These are phyloP conservation scores for Pachypsylla venusta DNA, from an alignment of 1,140 invertebrate genomes.

Conservation along the genomic window DNA sequence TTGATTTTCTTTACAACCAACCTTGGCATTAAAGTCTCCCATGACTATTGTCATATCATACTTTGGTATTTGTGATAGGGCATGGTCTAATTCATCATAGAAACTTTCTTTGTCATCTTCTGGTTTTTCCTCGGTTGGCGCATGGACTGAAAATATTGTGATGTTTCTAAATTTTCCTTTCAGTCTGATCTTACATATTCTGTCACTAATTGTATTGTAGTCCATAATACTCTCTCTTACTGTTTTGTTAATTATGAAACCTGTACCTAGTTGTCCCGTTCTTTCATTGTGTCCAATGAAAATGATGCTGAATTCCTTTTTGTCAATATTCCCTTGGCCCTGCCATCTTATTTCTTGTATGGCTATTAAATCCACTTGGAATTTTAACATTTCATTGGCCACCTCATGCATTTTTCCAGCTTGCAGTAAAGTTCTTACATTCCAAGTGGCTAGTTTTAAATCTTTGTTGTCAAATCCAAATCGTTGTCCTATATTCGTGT, in stretches of 20 bases:
- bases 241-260: not conserved
- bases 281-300: not conserved
- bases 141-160: constrained; percentile 1
- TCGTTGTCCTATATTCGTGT: no score
- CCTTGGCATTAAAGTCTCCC: constrained; percentile 25
- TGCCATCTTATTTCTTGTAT: no score
- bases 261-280: not conserved
- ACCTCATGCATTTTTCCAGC: constrained; percentile 16
- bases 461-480: not conserved
- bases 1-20: constrained; percentile 17
- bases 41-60: constrained; percentile 21
- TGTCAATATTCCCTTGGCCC: no score
- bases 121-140: constrained; percentile 7
- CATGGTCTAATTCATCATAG: constrained; percentile 3
- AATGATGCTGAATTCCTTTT: no score
- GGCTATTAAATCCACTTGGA: not conserved
- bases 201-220: not conserved
- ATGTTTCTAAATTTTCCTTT: not conserved
- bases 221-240: not conserved
- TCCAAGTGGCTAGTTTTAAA: constrained; percentile 10
- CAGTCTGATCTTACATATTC: not conserved
- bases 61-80: constrained; percentile 8
- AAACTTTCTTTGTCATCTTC: constrained; percentile 10
- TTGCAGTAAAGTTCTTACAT: constrained; percentile 15
- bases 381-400: constrained; percentile 14